Evolutionary conservation across 2,888 invertebrate genomes (phyloP).

Genomic region (Diarsia dahlii): DNA sequence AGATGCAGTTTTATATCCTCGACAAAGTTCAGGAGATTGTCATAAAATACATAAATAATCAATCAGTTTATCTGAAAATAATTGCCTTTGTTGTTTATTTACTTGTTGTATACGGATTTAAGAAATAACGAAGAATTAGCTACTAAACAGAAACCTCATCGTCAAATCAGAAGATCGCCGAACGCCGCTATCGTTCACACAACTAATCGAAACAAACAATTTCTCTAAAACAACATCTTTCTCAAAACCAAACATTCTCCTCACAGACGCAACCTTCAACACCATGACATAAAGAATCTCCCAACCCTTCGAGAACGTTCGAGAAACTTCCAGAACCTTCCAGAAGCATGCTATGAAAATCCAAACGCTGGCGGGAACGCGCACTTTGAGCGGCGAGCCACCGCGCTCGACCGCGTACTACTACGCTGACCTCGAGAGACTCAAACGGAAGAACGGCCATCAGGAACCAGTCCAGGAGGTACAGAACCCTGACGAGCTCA

Average conservation of each 20-base stretch:
- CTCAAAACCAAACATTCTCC: conserved; percentile 27
- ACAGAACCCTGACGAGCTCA: conserved; percentile 87
- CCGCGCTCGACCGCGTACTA: conserved; percentile 91
- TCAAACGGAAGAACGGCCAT: conserved; percentile 82
- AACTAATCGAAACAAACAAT: not conserved
- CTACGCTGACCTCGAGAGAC: conserved; percentile 91
- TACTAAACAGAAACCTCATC: conserved; percentile 24
- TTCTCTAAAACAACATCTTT: not conserved
- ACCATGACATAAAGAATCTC: conserved; percentile 4
- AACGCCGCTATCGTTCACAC: conserved; percentile 1
- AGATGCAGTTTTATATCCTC: too few species aligned
- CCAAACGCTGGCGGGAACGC: conserved; percentile 76
- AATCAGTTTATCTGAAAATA: too few species aligned
- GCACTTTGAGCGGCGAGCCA: conserved; percentile 88
- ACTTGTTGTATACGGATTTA: too few species aligned
- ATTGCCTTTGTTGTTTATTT: too few species aligned
- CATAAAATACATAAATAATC: too few species aligned
- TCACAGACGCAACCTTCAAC: conserved; percentile 24
- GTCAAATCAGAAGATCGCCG: conserved; percentile 26
- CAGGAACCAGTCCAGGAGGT: conserved; percentile 49
- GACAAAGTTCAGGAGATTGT: too few species aligned
- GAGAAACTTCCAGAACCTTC: not conserved
- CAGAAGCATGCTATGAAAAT: conserved; percentile 66
- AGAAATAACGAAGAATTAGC: not conserved
- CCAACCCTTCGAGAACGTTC: conserved; percentile 17